Conservation (phyloP, 2,888 invertebrate genomes). For the Eulithis prunata region DNA sequence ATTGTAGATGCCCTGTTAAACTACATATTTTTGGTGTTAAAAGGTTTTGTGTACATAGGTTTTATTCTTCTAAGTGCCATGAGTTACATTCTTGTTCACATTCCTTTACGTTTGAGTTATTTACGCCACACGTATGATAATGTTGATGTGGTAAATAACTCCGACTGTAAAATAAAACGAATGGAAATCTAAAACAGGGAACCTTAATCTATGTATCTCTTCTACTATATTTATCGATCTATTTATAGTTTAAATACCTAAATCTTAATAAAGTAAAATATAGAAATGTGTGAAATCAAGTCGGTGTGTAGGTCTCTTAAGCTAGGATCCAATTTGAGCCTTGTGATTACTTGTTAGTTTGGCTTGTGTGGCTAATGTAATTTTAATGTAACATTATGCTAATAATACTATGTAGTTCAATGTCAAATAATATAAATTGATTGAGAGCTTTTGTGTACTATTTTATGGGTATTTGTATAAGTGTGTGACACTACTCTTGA, state of each 20-base stretch:
- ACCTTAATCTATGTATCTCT: conserved; percentile 56
- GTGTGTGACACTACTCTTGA: conserved; percentile 32
- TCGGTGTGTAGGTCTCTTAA: conserved; percentile 51
- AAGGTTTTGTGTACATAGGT: conserved; percentile 29
- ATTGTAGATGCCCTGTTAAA: conserved; percentile 24
- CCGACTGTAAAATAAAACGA: conserved; percentile 30
- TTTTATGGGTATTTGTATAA: conserved; percentile 21
- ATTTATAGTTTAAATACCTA: conserved; percentile 53
- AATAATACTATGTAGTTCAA: conserved; percentile 25
- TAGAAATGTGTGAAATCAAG: conserved; percentile 41
- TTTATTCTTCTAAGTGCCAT: conserved; percentile 53
- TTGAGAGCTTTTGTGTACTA: conserved; percentile 38
- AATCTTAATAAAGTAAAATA: conserved; percentile 28
- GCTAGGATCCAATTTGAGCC: conserved; percentile 52
- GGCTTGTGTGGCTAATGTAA: conserved; percentile 30
- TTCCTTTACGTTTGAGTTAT: conserved; percentile 33
- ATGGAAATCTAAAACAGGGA: conserved; percentile 66
- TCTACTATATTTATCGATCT: conserved; percentile 61
- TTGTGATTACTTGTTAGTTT: conserved; percentile 49
- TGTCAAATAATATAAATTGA: conserved; percentile 31
- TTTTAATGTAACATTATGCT: conserved; percentile 20
- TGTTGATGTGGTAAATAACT: conserved; percentile 25
- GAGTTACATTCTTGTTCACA: conserved; percentile 48
- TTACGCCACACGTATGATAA: conserved; percentile 3
- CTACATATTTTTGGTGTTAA: conserved; percentile 14